Evolutionary conservation across 2,797 vertebrate species (phyloP).

Genomic region (Enteromius fasciolatus): DNA sequence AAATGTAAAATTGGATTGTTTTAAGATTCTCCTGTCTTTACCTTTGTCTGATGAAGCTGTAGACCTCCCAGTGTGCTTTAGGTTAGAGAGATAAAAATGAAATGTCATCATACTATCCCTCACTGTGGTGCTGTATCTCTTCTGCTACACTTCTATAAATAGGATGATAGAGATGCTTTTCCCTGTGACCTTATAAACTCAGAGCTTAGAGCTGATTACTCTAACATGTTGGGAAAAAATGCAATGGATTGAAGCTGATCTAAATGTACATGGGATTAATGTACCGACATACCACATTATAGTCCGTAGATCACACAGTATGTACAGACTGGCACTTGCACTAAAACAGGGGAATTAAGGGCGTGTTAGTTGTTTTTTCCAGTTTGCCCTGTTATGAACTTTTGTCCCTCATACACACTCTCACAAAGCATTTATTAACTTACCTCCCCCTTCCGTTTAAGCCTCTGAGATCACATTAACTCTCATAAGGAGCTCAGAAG

Average conservation of each 20-base stretch:
- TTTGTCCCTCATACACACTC: constrained; percentile 10
- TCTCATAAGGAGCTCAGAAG: constrained; percentile 21
- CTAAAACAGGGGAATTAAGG: neutral
- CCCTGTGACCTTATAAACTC: constrained; percentile 25
- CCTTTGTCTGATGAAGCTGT: neutral
- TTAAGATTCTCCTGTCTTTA: neutral
- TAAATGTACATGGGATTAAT: neutral
- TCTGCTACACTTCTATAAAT: constrained; percentile 20
- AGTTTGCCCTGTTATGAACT: constrained; percentile 11
- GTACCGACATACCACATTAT: neutral
- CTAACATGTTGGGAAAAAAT: neutral
- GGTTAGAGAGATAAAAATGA: constrained; percentile 15
- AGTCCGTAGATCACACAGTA: neutral
- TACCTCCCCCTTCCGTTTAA: neutral
- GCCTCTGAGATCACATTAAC: constrained; percentile 13
- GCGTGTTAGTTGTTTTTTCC: neutral
- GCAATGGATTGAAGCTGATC: neutral
- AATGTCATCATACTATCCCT: constrained; percentile 19
- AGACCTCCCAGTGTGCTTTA: neutral
- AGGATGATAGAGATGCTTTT: constrained; percentile 13
- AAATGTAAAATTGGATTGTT: neutral
- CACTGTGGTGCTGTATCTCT: neutral
- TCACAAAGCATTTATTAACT: constrained; percentile 35
- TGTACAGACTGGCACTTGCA: neutral
- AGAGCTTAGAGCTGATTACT: constrained; percentile 27